phyloP scores from a whole-genome alignment of 1,140 invertebrate species.

The Lepidostoma basale region DNA sequence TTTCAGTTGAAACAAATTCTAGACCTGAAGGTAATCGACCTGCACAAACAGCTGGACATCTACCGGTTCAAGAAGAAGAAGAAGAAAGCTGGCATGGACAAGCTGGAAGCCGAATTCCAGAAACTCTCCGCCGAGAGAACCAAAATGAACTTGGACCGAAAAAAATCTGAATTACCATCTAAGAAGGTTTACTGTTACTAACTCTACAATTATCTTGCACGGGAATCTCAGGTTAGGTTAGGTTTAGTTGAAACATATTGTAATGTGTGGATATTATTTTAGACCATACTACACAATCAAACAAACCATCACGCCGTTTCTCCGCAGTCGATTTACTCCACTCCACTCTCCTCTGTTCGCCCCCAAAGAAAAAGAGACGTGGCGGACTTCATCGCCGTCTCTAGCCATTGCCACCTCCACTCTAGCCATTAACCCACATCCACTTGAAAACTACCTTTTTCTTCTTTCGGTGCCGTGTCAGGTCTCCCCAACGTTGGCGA shows the following conservation, averaged over 20 bases:
- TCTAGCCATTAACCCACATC: too few species aligned
- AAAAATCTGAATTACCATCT: constrained; percentile 51
- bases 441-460: too few species aligned
- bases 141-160: constrained; percentile 53
- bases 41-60: constrained; percentile 75
- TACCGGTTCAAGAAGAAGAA: constrained; percentile 70
- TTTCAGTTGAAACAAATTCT: constrained; percentile 62
- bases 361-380: too few species aligned
- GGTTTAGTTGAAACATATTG: neutral
- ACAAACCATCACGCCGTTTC: too few species aligned
- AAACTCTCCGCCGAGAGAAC: constrained; percentile 56
- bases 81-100: constrained; percentile 61
- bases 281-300: too few species aligned
- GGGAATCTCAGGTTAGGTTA: neutral
- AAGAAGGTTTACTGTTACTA: constrained; percentile 53
- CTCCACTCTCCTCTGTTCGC: too few species aligned
- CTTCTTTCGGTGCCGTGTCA: too few species aligned
- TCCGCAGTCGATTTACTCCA: too few species aligned
- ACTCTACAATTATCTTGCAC: too few species aligned
- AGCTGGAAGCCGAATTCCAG: constrained; percentile 66
- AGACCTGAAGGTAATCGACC: constrained; percentile 77
- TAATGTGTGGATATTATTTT: neutral
- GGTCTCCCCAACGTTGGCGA: too few species aligned
- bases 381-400: too few species aligned
- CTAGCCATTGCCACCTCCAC: too few species aligned